Percentiles rank a stretch among this genome's conserved stretches.
These are phyloP conservation scores for Oreortyx pictus DNA, from an alignment of 2,797 vertebrate genomes.

Conservation along the genomic window DNA sequence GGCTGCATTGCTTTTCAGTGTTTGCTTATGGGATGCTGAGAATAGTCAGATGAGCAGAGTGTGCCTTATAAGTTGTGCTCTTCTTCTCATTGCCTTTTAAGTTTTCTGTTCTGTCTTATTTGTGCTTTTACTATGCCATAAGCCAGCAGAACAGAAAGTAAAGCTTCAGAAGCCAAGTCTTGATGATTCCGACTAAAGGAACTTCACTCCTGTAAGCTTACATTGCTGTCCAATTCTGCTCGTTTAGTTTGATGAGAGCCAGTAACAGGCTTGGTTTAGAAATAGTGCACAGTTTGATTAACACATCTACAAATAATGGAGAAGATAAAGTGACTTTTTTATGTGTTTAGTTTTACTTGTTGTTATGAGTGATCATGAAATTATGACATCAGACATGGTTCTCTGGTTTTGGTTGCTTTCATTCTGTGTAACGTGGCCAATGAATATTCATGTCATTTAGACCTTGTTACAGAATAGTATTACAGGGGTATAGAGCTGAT, in stretches of 20 bases:
- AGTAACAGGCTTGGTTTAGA: constrained; percentile 34
- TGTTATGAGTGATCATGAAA: not conserved
- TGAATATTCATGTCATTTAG: constrained; percentile 27
- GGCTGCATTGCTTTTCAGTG: constrained; percentile 26
- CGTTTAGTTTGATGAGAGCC: constrained; percentile 49
- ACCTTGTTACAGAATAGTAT: not conserved
- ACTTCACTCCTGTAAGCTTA: constrained; percentile 39
- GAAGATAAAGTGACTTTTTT: not conserved
- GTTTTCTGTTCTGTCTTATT: constrained; percentile 60
- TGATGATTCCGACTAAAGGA: constrained; percentile 58
- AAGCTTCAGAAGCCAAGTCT: constrained; percentile 53
- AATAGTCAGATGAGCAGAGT: constrained; percentile 40
- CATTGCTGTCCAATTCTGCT: constrained; percentile 21
- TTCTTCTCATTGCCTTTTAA: constrained; percentile 42
- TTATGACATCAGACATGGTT: not conserved
- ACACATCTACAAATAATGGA: not conserved
- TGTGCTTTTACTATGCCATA: constrained; percentile 31
- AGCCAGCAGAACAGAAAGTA: constrained; percentile 57
- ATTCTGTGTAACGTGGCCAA: not conserved
- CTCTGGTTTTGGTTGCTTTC: constrained; percentile 10
- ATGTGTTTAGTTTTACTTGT: constrained; percentile 1
- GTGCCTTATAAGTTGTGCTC: constrained; percentile 60
- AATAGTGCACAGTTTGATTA: constrained; percentile 16
- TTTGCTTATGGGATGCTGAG: constrained; percentile 34
- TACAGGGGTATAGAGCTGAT: not conserved